Percentiles rank a stretch among this genome's conserved stretches.
Evolutionary conservation across 2,888 invertebrate species (phyloP).

Genomic region (Acholoe squamosa): DNA sequence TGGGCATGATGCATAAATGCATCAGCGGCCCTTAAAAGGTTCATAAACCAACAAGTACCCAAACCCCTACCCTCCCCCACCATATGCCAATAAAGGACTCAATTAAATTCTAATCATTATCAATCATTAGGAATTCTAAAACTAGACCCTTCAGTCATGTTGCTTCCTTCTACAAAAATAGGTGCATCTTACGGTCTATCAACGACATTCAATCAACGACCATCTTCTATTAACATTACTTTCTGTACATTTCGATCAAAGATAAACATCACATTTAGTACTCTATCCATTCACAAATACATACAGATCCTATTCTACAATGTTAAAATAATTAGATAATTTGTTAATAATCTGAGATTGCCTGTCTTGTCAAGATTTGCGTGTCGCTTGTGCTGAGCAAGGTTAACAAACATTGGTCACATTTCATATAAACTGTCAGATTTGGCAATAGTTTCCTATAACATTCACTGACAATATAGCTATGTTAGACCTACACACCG

Average conservation of each 20-base stretch:
- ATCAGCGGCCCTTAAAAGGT: no score
- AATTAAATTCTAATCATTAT: not conserved
- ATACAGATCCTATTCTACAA: not conserved
- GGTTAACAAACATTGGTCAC: not conserved
- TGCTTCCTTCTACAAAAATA: constrained; percentile 33
- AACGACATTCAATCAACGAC: not conserved
- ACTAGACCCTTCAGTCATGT: not conserved
- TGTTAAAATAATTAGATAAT: not conserved
- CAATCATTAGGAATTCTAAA: not conserved
- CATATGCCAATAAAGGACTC: no score
- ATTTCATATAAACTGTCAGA: not conserved
- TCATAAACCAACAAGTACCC: no score
- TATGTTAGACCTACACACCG: no score
- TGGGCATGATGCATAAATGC: no score
- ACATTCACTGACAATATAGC: no score
- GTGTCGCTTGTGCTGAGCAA: not conserved
- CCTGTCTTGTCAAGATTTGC: not conserved
- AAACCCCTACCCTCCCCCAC: no score
- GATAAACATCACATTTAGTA: not conserved
- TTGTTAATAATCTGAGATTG: not conserved
- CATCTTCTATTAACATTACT: constrained; percentile 2
- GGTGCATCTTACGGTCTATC: not conserved
- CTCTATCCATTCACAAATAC: not conserved
- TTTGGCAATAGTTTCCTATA: not conserved
- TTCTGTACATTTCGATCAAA: not conserved